phyloP scores from a whole-genome alignment of 2,888 invertebrate genomes.

The Unio delphinus region DNA sequence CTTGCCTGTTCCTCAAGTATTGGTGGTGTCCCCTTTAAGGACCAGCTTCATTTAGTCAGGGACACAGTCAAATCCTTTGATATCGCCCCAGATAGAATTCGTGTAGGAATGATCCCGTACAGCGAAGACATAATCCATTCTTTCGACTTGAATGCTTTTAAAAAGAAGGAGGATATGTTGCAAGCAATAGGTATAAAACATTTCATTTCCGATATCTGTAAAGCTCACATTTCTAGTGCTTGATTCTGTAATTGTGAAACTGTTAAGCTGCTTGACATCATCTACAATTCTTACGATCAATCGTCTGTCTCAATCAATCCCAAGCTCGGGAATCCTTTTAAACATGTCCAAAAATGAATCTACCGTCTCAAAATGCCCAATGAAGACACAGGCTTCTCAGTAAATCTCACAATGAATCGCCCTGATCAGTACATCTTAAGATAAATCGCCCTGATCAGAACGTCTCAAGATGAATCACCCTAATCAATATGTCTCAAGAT shows the following conservation, averaged over 20 bases:
- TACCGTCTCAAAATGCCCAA: no score
- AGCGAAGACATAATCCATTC: slow-evolving; percentile 44
- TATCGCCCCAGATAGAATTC: slow-evolving; percentile 43
- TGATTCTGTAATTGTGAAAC: background rate
- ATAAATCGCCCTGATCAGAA: no score
- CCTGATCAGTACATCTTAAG: no score
- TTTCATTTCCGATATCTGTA: background rate
- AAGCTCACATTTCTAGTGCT: background rate
- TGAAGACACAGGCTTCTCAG: no score
- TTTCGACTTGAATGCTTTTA: slow-evolving; percentile 40
- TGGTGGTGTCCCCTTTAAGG: slow-evolving; percentile 39
- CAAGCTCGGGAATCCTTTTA: no score
- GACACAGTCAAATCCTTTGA: slow-evolving; percentile 42
- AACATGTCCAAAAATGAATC: no score
- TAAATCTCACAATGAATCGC: no score
- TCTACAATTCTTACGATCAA: no score
- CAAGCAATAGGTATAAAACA: slow-evolving; percentile 40
- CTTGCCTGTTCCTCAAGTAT: slow-evolving; percentile 52
- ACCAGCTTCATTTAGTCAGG: slow-evolving; percentile 48
- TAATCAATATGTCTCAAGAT: no score
- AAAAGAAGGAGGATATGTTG: slow-evolving; percentile 30
- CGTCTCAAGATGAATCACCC: no score
- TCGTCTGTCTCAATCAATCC: no score
- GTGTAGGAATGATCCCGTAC: slow-evolving; percentile 51
- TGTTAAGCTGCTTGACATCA: no score